Evolutionary conservation across 2,797 vertebrate genomes (phyloP).

Genomic region (Limosa lapponica): DNA sequence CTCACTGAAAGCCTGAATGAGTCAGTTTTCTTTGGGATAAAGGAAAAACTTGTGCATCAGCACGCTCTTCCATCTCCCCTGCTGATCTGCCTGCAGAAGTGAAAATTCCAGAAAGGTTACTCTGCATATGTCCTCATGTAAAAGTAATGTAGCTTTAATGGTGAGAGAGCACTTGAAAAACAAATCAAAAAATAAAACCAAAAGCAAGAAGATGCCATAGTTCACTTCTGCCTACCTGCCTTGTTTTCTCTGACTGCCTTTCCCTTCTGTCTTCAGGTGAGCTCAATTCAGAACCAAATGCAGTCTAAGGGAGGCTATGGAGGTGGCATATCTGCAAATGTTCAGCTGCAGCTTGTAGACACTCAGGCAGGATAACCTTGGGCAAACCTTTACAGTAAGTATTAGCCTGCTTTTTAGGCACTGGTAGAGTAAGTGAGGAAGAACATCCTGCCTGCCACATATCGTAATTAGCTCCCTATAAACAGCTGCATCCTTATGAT

Average conservation of each 20-base stretch:
- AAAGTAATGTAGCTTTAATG: neutral
- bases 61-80: neutral
- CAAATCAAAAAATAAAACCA: neutral
- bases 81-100: neutral
- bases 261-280: constrained; percentile 73
- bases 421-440: neutral
- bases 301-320: constrained; percentile 87
- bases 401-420: neutral
- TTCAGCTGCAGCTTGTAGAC: constrained; percentile 86
- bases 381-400: constrained; percentile 54
- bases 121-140: neutral
- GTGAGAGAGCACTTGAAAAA: neutral
- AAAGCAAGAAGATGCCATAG: neutral
- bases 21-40: neutral
- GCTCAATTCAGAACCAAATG: constrained; percentile 88
- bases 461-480: neutral
- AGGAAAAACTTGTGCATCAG: neutral
- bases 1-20: neutral
- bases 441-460: neutral
- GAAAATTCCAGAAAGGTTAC: neutral
- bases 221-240: neutral
- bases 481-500: neutral
- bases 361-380: constrained; percentile 84
- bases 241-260: neutral
- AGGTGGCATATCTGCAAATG: constrained; percentile 76